These are phyloP conservation scores for Trachythela sp. DNA, from an alignment of 64 coral and sea anemone genomes.

Conservation along the genomic window DNA sequence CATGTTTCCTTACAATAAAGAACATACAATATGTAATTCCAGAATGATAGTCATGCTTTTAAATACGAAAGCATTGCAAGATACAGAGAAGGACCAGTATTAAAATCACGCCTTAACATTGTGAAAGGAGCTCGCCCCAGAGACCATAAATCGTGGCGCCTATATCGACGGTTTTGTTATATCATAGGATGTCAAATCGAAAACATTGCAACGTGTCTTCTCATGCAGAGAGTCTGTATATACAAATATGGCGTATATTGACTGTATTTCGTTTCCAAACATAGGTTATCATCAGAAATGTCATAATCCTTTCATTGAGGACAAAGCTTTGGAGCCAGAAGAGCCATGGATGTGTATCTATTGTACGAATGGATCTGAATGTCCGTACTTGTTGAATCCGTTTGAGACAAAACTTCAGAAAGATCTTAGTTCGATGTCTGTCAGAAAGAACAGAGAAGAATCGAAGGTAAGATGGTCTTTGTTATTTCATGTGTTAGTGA, in stretches of 20 bases:
- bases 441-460: not conserved
- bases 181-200: no score
- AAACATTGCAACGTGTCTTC: no score
- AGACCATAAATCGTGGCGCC: no score
- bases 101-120: not conserved
- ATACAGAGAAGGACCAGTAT: not conserved
- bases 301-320: not conserved
- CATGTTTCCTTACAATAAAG: no score
- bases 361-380: not conserved
- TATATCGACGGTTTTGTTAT: no score
- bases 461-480: not conserved
- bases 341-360: not conserved
- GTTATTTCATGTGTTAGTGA: not conserved
- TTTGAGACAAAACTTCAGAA: not conserved
- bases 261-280: not conserved
- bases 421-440: not conserved
- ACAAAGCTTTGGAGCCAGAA: not conserved
- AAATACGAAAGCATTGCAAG: not conserved
- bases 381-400: slow-evolving; percentile 8
- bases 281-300: not conserved
- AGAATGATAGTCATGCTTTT: not conserved
- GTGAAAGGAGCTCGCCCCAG: no score
- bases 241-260: not conserved
- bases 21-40: no score
- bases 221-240: no score